These are phyloP conservation scores for Erebia palarica DNA, from an alignment of 2,888 invertebrate genomes.

Conservation along the genomic window DNA sequence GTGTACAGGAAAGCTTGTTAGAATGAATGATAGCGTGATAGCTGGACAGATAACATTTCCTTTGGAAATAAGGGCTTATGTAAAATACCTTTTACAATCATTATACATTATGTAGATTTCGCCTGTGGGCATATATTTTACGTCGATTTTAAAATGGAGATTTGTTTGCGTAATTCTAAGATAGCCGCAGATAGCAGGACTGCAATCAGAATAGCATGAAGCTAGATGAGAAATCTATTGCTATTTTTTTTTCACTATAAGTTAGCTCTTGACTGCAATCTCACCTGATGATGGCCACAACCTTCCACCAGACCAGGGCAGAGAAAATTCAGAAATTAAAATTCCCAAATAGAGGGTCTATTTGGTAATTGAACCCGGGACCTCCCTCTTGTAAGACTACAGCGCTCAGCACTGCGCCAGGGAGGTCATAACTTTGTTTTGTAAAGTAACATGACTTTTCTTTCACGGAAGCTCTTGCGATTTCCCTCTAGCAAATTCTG, in stretches of 20 bases:
- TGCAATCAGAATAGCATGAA: background rate
- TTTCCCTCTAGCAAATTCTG: too few species aligned
- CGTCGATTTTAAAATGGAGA: slow-evolving; percentile 17
- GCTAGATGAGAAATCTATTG: background rate
- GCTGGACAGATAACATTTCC: slow-evolving; percentile 48
- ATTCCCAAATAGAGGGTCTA: too few species aligned
- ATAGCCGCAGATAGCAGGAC: background rate
- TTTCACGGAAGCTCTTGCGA: too few species aligned
- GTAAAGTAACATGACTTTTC: too few species aligned
- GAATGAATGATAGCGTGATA: slow-evolving; percentile 55
- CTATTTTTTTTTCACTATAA: background rate
- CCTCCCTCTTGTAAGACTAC: too few species aligned
- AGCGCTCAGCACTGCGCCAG: too few species aligned
- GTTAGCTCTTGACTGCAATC: background rate
- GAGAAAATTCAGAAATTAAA: too few species aligned
- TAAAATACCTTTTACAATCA: slow-evolving; percentile 32
- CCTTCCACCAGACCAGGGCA: too few species aligned
- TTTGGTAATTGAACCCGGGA: too few species aligned
- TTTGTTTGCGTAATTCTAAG: slow-evolving; percentile 19
- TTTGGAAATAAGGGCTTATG: slow-evolving; percentile 42
- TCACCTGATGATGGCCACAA: background rate
- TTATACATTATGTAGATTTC: slow-evolving; percentile 25
- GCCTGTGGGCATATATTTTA: slow-evolving; percentile 14
- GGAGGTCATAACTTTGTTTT: too few species aligned
- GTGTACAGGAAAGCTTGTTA: slow-evolving; percentile 42